These are phyloP conservation scores for Amiota mariae DNA, from an alignment of 2,888 invertebrate genomes.

Conservation along the genomic window DNA sequence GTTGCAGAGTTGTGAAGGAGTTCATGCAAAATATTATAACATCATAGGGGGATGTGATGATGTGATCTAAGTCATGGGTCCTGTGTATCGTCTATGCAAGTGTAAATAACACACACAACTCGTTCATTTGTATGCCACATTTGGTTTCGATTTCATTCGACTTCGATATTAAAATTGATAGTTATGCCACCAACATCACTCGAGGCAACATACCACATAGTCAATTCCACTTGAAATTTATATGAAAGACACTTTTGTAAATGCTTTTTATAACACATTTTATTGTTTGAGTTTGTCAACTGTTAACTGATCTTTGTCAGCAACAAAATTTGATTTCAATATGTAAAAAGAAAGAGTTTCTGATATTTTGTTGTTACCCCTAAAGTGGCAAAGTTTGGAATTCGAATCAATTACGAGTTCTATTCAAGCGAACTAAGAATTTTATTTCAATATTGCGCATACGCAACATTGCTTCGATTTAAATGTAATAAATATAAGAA, in stretches of 20 bases:
- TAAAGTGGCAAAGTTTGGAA: no score
- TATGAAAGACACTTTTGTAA: neutral
- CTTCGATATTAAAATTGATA: constrained; percentile 61
- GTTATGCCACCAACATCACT: constrained; percentile 52
- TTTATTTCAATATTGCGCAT: neutral
- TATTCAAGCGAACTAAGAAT: no score
- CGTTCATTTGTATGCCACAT: constrained; percentile 3
- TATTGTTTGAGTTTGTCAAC: constrained; percentile 29
- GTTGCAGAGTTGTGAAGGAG: neutral
- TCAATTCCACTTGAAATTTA: constrained; percentile 36
- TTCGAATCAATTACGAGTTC: no score
- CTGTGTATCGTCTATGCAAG: no score
- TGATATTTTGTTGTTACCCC: no score
- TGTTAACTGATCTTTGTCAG: neutral
- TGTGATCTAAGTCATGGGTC: no score
- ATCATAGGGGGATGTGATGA: no score
- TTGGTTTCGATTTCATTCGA: constrained; percentile 63
- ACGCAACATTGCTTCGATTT: neutral
- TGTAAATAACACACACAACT: no score
- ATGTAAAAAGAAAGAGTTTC: no score
- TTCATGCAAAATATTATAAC: no score
- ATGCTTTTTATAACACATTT: constrained; percentile 21
- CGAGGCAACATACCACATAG: no score
- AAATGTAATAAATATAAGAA: neutral
- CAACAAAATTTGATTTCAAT: no score